These are phyloP conservation scores for Hemistola chrysoprasaria DNA, from an alignment of 2,888 invertebrate genomes.

Conservation along the genomic window DNA sequence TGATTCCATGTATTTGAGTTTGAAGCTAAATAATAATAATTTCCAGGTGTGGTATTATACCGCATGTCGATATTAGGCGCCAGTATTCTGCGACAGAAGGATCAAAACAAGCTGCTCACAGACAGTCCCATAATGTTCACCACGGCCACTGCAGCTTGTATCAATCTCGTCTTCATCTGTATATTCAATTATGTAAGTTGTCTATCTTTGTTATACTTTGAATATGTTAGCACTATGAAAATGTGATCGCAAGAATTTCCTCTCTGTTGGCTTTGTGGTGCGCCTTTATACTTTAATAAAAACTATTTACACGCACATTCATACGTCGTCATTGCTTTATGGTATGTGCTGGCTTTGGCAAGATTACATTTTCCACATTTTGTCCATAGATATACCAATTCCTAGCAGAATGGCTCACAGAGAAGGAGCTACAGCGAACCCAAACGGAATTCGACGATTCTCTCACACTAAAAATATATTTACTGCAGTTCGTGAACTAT, in stretches of 20 bases:
- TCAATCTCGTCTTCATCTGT: slow-evolving; percentile 95
- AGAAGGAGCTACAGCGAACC: slow-evolving; percentile 92
- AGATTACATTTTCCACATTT: too few species aligned
- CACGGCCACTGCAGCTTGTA: slow-evolving; percentile 94
- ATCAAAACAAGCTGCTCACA: slow-evolving; percentile 81
- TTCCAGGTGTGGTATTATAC: slow-evolving; percentile 91
- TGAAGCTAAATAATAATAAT: too few species aligned
- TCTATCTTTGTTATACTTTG: too few species aligned
- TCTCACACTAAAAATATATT: slow-evolving; percentile 95
- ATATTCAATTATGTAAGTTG: slow-evolving; percentile 82
- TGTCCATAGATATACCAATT: slow-evolving; percentile 85
- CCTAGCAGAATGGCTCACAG: slow-evolving; percentile 93
- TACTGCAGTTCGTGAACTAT: slow-evolving; percentile 97
- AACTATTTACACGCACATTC: too few species aligned
- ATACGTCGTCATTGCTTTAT: too few species aligned
- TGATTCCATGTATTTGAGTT: too few species aligned
- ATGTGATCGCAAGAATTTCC: too few species aligned
- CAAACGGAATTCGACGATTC: slow-evolving; percentile 98
- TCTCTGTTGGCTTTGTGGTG: too few species aligned
- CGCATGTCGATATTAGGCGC: slow-evolving; percentile 91
- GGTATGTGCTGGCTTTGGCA: too few species aligned
- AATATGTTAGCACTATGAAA: too few species aligned
- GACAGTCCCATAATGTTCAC: slow-evolving; percentile 92
- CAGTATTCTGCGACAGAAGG: slow-evolving; percentile 79
- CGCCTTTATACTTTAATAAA: too few species aligned